These are phyloP conservation scores for Eriosoma lanigerum DNA, from an alignment of 1,140 invertebrate genomes.

Conservation along the genomic window DNA sequence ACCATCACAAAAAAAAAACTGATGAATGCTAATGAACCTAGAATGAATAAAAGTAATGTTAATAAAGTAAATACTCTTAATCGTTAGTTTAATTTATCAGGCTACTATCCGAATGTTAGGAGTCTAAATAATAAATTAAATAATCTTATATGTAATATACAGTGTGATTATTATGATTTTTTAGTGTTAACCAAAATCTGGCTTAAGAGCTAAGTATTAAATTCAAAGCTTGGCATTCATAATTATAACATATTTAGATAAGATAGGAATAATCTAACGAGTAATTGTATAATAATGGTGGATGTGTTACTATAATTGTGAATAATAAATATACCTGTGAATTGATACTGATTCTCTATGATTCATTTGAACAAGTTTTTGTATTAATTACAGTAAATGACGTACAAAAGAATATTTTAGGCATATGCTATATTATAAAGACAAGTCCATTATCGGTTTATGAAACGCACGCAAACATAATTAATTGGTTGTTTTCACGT, in stretches of 20 bases:
- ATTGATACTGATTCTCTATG: not conserved
- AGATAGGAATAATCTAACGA: not conserved
- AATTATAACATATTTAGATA: too few relatives aligned
- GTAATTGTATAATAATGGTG: not conserved
- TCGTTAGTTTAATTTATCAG: too few relatives aligned
- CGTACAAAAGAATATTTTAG: not conserved
- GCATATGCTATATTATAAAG: not conserved
- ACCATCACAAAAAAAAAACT: too few relatives aligned
- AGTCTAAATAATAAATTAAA: too few relatives aligned
- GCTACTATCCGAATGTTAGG: too few relatives aligned
- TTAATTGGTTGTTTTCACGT: conserved; percentile 1
- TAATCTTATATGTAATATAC: too few relatives aligned
- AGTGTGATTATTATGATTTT: too few relatives aligned
- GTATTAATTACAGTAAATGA: not conserved
- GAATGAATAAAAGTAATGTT: too few relatives aligned
- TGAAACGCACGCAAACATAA: not conserved
- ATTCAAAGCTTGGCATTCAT: not conserved
- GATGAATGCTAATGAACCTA: too few relatives aligned
- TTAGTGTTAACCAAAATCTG: not conserved
- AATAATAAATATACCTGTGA: not conserved
- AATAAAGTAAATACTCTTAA: too few relatives aligned
- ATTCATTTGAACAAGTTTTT: conserved; percentile 11
- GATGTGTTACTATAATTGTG: not conserved
- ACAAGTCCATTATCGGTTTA: not conserved
- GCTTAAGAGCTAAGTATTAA: not conserved